Evolutionary conservation across 2,888 invertebrate species (phyloP).

Genomic region (Cerastis leucographa): DNA sequence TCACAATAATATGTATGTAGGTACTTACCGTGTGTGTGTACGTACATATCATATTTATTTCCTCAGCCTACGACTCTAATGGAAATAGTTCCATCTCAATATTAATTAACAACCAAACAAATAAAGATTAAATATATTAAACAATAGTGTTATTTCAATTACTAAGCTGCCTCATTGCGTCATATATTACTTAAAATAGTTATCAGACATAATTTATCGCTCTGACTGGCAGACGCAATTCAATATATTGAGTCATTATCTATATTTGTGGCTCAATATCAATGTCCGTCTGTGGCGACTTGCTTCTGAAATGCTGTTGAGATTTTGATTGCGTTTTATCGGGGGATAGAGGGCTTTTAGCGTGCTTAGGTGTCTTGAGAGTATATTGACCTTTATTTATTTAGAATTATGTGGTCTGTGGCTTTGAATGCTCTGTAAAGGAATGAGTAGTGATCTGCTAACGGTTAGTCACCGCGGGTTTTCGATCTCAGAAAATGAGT

Average conservation of each 20-base stretch:
- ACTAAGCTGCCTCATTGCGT: slow-evolving; percentile 44
- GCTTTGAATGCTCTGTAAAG: not conserved
- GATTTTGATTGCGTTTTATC: slow-evolving; percentile 51
- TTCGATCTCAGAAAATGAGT: not conserved
- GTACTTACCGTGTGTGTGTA: no score
- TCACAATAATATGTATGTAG: not conserved
- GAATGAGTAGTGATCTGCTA: not conserved
- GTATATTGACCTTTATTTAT: slow-evolving; percentile 11
- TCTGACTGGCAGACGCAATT: slow-evolving; percentile 41
- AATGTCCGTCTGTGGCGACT: slow-evolving; percentile 49
- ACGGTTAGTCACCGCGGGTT: not conserved
- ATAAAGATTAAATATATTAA: slow-evolving; percentile 33
- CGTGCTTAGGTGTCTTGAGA: not conserved
- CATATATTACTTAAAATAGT: slow-evolving; percentile 58
- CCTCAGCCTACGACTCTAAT: not conserved
- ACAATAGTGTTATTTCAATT: slow-evolving; percentile 47
- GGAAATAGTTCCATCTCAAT: slow-evolving; percentile 16
- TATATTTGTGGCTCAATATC: slow-evolving; percentile 52
- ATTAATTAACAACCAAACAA: slow-evolving; percentile 17
- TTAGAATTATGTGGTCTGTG: slow-evolving; percentile 8
- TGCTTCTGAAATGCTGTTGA: slow-evolving; percentile 40
- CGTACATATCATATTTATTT: not conserved
- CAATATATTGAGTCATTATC: slow-evolving; percentile 57
- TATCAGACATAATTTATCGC: slow-evolving; percentile 54
- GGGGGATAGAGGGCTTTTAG: slow-evolving; percentile 6